Percentiles rank a stretch among this genome's conserved stretches.
Evolutionary conservation across 2,888 invertebrate genomes (phyloP).

Genomic region (Theretra japonica): DNA sequence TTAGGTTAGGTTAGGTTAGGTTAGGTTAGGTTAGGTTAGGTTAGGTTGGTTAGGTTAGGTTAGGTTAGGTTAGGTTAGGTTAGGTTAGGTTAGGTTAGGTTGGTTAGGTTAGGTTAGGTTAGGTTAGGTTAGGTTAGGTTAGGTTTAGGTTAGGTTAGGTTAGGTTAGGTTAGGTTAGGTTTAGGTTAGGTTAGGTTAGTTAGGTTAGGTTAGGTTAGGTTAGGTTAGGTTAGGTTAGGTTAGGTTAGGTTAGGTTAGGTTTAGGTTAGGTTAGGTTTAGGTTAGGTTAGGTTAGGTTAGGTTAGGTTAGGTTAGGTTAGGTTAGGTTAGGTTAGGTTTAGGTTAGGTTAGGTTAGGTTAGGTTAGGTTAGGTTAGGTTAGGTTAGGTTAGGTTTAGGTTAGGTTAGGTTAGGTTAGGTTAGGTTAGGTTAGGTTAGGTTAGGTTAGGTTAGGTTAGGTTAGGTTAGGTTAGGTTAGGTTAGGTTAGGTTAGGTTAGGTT

Average conservation of each 20-base stretch:
- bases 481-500: slow-evolving; percentile 35
- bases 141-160: no score
- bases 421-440: slow-evolving; percentile 35
- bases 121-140: slow-evolving; percentile 41
- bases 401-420: slow-evolving; percentile 35
- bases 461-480: slow-evolving; percentile 35
- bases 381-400: slow-evolving; percentile 36
- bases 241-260: slow-evolving; percentile 36
- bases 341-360: slow-evolving; percentile 35
- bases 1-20: slow-evolving; percentile 36
- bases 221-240: slow-evolving; percentile 37
- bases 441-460: slow-evolving; percentile 35
- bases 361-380: slow-evolving; percentile 35
- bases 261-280: no score
- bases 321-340: slow-evolving; percentile 35
- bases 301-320: slow-evolving; percentile 35
- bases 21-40: slow-evolving; percentile 36
- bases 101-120: slow-evolving; percentile 40
- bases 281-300: slow-evolving; percentile 34
- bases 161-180: slow-evolving; percentile 40
- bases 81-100: slow-evolving; percentile 40
- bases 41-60: slow-evolving; percentile 40
- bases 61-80: slow-evolving; percentile 41
- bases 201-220: slow-evolving; percentile 38
- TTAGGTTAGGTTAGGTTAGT: slow-evolving; percentile 35